phyloP scores from a whole-genome alignment of 2,888 invertebrate genomes.

The Watsonalla binaria region DNA sequence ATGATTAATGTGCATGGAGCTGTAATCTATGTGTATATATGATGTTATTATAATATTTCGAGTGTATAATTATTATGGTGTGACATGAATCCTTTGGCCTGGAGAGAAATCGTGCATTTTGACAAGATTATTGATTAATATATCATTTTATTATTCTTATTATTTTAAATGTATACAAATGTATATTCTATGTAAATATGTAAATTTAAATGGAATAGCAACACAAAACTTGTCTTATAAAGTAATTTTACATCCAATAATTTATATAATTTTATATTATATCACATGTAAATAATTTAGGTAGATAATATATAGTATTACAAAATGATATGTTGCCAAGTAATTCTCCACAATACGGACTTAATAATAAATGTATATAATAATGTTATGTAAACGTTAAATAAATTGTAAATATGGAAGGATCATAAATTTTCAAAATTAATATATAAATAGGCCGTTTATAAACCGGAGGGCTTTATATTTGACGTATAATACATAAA shows the following conservation, averaged over 20 bases:
- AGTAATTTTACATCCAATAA: conserved; percentile 15
- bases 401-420: conserved; percentile 34
- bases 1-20: no score
- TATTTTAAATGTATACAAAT: neutral
- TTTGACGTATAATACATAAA: neutral
- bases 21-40: no score
- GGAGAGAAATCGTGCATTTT: neutral
- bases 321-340: conserved; percentile 66
- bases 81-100: neutral
- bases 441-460: conserved; percentile 25
- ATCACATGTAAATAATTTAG: conserved; percentile 43
- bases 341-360: conserved; percentile 18
- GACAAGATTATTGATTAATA: neutral
- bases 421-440: conserved; percentile 31
- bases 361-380: conserved; percentile 24
- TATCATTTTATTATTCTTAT: neutral
- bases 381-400: conserved; percentile 22
- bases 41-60: no score
- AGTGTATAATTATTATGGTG: neutral
- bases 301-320: conserved; percentile 37
- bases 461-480: neutral
- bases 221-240: conserved; percentile 3
- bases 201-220: conserved; percentile 3
- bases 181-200: neutral
- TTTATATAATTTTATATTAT: conserved; percentile 22